Evolutionary conservation across 2,888 invertebrate species (phyloP), one percentile per base, ranked within the genome.

Genomic region (Hemithea aestivaria): DNA sequence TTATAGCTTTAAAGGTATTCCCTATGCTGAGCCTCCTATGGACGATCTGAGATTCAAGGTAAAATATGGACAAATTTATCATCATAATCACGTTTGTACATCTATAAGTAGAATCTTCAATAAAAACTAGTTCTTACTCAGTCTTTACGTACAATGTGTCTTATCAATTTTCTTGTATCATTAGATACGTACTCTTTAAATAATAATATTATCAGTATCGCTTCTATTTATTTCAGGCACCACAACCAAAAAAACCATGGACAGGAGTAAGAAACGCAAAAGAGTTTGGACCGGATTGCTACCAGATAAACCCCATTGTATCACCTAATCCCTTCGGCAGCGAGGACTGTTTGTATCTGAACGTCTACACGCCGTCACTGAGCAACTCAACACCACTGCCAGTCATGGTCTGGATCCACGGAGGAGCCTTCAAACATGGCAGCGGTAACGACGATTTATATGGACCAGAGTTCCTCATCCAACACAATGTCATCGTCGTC

Each of bases 391-490:
- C 45, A 1, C 59, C 53, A 0, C 34, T 70, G 2, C 72, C 82
- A 0, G 83, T 83, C 1, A 79, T 82, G 82, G 54, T 82, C 2
- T 82, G 64, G 59, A 77, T 83, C 10, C 79, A 83, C 16, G 80
- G 79, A 1, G 82, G 81, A 6, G 82, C 62, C 0, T 80, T 69
- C 8, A 0, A 44, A 1, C 46, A 32, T 30, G 83, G 83, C 6
- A 74, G 71, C 39, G 79, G 80, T 4, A 63, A 73, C 35, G 66
- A 74, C 10, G 57, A 68, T 8, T 2, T 68, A 0, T 78, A 74
- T 28, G 81, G 80, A 0, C 85, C 87, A 1, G 70, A 84, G 29
- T 81, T 72, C 35, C 62, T 87, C 0, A 40, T 85, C 6, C 66
- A 62, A 40, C 66, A 78, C 27, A 73, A 61, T 9, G 66, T 87